phyloP scores from a whole-genome alignment of 2,797 vertebrate genomes.

The Spatula versicolor region DNA sequence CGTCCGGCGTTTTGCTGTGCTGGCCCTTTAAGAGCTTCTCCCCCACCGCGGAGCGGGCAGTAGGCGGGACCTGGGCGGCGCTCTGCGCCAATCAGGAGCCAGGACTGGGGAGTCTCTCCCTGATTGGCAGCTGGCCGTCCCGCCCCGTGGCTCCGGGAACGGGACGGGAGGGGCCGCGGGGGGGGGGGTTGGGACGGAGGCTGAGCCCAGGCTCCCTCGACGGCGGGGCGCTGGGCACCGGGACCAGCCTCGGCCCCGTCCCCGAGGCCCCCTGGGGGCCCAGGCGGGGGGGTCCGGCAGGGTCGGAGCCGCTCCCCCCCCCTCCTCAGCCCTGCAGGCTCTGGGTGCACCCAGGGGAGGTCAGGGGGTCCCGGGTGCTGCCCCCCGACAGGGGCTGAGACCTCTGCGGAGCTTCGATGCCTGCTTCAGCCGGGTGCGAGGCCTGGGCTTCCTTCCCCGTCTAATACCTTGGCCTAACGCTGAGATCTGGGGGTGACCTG shows the following conservation, averaged over 20 bases:
- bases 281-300: background rate
- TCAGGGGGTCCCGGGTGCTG: slow-evolving; percentile 56
- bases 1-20: background rate
- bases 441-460: background rate
- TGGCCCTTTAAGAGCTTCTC: slow-evolving; percentile 54
- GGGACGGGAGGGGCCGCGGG: background rate
- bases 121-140: slow-evolving; percentile 12
- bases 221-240: background rate
- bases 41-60: background rate
- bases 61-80: background rate
- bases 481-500: background rate
- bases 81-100: background rate
- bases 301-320: background rate
- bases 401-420: background rate
- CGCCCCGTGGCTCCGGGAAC: background rate
- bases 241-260: background rate
- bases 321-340: background rate
- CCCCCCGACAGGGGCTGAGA: background rate
- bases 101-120: background rate
- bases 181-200: background rate
- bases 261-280: background rate
- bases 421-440: background rate
- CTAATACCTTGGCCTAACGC: background rate
- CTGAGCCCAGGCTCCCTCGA: background rate
- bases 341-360: slow-evolving; percentile 74